Conservation (phyloP, 2,888 invertebrate species). For the Drosophila maculinotata region DNA sequence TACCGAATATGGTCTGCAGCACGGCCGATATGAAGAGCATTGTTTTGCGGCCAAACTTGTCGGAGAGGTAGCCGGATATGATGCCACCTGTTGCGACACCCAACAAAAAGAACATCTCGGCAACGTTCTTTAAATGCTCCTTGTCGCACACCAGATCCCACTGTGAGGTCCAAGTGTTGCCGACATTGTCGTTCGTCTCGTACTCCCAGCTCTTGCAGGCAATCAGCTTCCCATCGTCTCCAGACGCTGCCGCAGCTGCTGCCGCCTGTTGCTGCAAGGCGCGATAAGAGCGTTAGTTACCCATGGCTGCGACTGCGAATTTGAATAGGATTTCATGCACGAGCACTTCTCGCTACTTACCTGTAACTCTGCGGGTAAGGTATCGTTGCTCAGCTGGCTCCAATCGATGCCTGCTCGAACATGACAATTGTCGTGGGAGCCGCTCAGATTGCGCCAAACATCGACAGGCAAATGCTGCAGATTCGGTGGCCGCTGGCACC, state of each 20-base stretch:
- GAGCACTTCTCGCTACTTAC: constrained; percentile 46
- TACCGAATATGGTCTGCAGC: constrained; percentile 89
- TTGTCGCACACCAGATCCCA: constrained; percentile 92
- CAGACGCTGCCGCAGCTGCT: constrained; percentile 13
- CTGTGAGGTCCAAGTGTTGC: constrained; percentile 90
- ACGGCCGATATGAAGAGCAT: constrained; percentile 90
- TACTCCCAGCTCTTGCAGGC: constrained; percentile 88
- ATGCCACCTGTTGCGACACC: constrained; percentile 92
- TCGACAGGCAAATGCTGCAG: constrained; percentile 86
- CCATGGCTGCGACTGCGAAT: constrained; percentile 19
- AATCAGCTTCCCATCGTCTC: constrained; percentile 83
- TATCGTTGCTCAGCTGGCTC: constrained; percentile 59
- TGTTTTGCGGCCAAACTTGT: constrained; percentile 92
- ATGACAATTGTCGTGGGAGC: constrained; percentile 87
- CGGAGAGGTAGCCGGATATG: constrained; percentile 92
- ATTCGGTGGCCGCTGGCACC: constrained; percentile 89
- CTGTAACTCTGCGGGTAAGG: constrained; percentile 60
- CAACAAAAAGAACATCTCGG: constrained; percentile 91
- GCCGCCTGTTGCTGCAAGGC: constrained; percentile 44
- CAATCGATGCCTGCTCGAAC: constrained; percentile 87
- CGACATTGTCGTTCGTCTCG: constrained; percentile 86
- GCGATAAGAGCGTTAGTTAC: constrained; percentile 19
- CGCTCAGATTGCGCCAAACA: constrained; percentile 89
- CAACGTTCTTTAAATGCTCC: constrained; percentile 89
- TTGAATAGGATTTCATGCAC: constrained; percentile 26